Evolutionary conservation across 2,888 invertebrate species (phyloP).

Genomic region (Dromius quadrimaculatus): DNA sequence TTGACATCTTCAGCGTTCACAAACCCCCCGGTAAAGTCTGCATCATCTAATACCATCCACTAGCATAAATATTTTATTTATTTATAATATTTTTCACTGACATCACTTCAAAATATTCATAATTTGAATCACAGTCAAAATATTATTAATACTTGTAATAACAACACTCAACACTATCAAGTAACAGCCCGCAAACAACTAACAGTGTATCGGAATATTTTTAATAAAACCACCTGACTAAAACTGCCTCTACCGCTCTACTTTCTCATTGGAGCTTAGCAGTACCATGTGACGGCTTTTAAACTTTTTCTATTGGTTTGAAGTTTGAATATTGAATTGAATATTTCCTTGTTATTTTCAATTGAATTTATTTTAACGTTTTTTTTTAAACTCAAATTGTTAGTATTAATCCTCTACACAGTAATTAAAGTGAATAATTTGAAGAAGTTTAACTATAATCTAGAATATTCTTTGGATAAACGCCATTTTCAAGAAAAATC

Average conservation of each 20-base stretch:
- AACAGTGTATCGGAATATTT: conserved; percentile 48
- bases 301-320: conserved; percentile 34
- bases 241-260: conserved; percentile 39
- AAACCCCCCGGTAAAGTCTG: conserved; percentile 53
- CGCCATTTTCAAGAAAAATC: no score
- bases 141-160: conserved; percentile 13
- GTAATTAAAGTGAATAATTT: no score
- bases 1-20: conserved; percentile 68
- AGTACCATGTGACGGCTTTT: conserved; percentile 22
- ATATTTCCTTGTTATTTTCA: conserved; percentile 46
- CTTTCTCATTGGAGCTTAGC: conserved; percentile 41
- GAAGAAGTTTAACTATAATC: no score
- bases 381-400: conserved; percentile 5
- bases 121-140: background rate
- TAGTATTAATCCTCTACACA: no score
- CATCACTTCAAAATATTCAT: conserved; percentile 26
- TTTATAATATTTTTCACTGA: conserved; percentile 21
- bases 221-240: conserved; percentile 50
- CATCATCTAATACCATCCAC: conserved; percentile 23
- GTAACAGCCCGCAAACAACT: conserved; percentile 46
- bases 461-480: no score
- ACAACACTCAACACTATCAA: conserved; percentile 43
- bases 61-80: conserved; percentile 11
- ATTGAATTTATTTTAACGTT: conserved; percentile 39
- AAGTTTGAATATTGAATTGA: conserved; percentile 40